Conservation (phyloP, 2,888 invertebrate species). For the Taphrorychus bicolor region DNA sequence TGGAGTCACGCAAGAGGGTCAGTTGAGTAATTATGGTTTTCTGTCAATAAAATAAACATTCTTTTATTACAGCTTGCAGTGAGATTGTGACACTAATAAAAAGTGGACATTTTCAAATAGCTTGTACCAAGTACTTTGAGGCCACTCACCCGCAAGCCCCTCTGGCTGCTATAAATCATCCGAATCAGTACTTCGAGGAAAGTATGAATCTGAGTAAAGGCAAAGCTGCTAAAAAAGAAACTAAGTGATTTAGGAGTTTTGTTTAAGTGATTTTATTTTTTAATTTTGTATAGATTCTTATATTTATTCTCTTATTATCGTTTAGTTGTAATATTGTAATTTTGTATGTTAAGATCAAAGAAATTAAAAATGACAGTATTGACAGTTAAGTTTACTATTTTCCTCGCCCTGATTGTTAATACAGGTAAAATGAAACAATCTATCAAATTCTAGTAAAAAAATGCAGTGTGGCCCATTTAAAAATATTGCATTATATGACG, state of each 20-base stretch:
- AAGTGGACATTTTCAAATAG: conserved; percentile 85
- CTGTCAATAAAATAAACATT: neutral
- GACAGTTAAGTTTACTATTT: too few relatives aligned
- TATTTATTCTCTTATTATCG: too few relatives aligned
- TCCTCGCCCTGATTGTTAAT: too few relatives aligned
- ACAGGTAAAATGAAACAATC: too few relatives aligned
- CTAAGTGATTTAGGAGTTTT: neutral
- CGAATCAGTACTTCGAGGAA: conserved; percentile 90
- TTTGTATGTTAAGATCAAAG: too few relatives aligned
- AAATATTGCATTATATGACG: too few relatives aligned
- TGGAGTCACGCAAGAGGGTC: conserved; percentile 70
- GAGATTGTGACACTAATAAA: conserved; percentile 77
- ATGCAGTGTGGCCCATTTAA: too few relatives aligned
- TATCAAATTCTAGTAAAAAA: too few relatives aligned
- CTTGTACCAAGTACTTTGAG: conserved; percentile 89
- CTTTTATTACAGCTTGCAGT: conserved; percentile 63
- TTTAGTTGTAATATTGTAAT: too few relatives aligned
- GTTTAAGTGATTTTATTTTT: neutral
- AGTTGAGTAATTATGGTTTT: conserved; percentile 40
- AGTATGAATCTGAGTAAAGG: conserved; percentile 61
- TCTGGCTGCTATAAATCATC: conserved; percentile 81
- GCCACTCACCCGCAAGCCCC: conserved; percentile 66
- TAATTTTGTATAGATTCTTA: too few relatives aligned
- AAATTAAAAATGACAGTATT: too few relatives aligned
- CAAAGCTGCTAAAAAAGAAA: neutral